Percentiles rank a stretch among this genome's conserved stretches.
Evolutionary conservation across 2,797 vertebrate genomes (phyloP).

Genomic region (Malurus splendens): DNA sequence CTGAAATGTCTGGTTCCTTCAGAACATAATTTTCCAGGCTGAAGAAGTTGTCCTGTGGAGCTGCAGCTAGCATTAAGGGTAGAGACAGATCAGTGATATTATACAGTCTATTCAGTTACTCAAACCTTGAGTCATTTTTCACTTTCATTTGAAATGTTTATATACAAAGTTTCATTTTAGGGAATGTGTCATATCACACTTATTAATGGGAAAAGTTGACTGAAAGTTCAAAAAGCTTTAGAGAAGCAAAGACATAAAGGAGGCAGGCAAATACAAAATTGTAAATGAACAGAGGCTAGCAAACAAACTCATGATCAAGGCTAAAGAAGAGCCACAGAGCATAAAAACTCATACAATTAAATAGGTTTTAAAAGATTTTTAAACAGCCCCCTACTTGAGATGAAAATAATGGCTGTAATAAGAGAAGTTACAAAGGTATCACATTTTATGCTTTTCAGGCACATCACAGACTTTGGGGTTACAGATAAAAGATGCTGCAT

Average conservation of each 20-base stretch:
- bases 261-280: slow-evolving; percentile 10
- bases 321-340: neutral
- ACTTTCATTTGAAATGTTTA: slow-evolving; percentile 28
- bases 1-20: slow-evolving; percentile 52
- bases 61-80: neutral
- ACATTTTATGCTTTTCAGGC: neutral
- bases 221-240: slow-evolving; percentile 31
- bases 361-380: neutral
- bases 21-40: slow-evolving; percentile 59
- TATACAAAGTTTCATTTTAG: slow-evolving; percentile 29
- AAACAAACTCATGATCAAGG: neutral
- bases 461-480: neutral
- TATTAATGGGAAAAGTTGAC: slow-evolving; percentile 24
- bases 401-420: neutral
- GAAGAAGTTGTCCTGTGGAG: slow-evolving; percentile 28
- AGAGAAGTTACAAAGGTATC: neutral
- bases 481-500: neutral
- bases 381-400: neutral
- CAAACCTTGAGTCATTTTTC: slow-evolving; percentile 12
- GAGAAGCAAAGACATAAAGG: slow-evolving; percentile 26
- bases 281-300: neutral
- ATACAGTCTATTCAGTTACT: neutral
- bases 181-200: neutral
- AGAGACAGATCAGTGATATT: slow-evolving; percentile 18
- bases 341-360: slow-evolving; percentile 22